Base-by-base conservation (phyloP, 2,888 invertebrate species). In the Nomada flava region DNA sequence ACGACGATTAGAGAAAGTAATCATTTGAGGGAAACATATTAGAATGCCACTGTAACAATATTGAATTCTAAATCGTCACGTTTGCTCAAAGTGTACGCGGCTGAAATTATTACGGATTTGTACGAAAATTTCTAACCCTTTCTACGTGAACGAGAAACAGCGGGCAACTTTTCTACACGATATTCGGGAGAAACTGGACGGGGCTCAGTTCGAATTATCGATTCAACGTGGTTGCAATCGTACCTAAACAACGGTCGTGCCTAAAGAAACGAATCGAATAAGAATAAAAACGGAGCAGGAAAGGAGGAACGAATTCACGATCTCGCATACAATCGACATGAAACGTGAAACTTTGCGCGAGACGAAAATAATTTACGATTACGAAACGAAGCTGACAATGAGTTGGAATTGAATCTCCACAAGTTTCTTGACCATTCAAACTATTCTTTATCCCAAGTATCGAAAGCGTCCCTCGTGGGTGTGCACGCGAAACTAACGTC, bases 201-300 rank as follows among this genome's bases (percentile, higher is more conserved):
- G n/a, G 63, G 36, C 18, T 57, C 65, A 50, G 65, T 73, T 47
- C 29, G 29, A 26, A 60, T 20, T 29, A 42, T 15, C 57, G 26
- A 81, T 83, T 83, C 82, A 77, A 83, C 82, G 82, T 82, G 82
- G 82, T 73, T 23, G 82, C 76, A 71, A 67, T 76, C 55, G 72
- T 79, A 76, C 79, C 84, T 79, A 44, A 80, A 70, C 70, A 55
- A 84, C 29, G 84, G 84, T 83, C 84, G 84, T 84, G 84, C 84
- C 84, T 84, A 84, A 84, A 64, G 53, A 47, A 59, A 50, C 47
- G n/a, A 57, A 29, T 26, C 44, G 42, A 36, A 59, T 4, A 15
- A 13, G 20, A 13, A 18, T 15, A 26, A 26, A 3, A 47, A 26
- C 3, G 10, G 4, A 42, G 42, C 5, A 1, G 23, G n/a, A 36